Percentiles rank a stretch among this genome's conserved stretches.
phyloP scores from a whole-genome alignment of 2,888 invertebrate species.

The Melangyna quadrimaculata region DNA sequence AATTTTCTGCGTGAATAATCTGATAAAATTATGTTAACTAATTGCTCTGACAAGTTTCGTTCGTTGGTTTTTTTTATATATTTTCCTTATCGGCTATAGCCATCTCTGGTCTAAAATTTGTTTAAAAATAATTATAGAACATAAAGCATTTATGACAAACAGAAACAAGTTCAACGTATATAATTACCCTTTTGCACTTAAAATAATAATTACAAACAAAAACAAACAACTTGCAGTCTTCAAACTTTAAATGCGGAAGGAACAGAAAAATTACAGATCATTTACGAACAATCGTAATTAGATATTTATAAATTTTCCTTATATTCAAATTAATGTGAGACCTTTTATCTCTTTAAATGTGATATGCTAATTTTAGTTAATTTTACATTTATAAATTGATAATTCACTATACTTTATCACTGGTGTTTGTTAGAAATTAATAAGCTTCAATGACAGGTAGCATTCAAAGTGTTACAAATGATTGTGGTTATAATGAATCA shows the following conservation, averaged over 20 bases:
- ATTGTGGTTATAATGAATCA: background rate
- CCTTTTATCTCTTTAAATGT: background rate
- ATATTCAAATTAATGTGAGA: background rate
- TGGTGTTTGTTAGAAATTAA: background rate
- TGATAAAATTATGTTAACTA: constrained; percentile 8
- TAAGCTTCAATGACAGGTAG: background rate
- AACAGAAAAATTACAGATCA: background rate
- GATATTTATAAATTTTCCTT: background rate
- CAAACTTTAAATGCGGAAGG: background rate
- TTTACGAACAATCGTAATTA: background rate
- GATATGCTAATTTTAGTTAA: constrained; percentile 20
- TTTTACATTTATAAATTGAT: background rate
- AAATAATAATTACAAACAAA: background rate
- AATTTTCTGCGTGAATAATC: background rate
- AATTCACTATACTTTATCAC: background rate
- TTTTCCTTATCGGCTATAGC: background rate
- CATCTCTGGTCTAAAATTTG: constrained; percentile 31
- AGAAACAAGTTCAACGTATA: background rate
- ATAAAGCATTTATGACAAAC: constrained; percentile 24
- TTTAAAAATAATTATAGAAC: constrained; percentile 49
- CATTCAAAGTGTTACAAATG: background rate
- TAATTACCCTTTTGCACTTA: constrained; percentile 14
- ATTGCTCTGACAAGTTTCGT: constrained; percentile 14
- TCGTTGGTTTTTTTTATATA: background rate
- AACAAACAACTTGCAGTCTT: background rate